These are phyloP conservation scores for Drosophila nikananu DNA, from an alignment of 1,140 invertebrate species.

Conservation along the genomic window DNA sequence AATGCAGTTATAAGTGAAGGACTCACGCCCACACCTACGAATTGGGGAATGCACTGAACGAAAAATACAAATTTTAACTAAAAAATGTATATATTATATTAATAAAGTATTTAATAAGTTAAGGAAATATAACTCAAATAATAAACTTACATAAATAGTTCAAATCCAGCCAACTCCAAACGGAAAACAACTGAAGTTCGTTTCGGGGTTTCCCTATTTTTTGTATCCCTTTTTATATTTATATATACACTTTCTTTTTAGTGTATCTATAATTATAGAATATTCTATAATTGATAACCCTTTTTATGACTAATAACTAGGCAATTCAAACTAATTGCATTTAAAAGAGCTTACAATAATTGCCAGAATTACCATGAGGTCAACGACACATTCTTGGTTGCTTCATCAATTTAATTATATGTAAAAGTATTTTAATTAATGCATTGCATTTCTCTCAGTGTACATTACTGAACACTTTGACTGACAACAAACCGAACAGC, in stretches of 20 bases:
- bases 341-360: neutral
- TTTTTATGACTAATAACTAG: no score
- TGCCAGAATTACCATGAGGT: neutral
- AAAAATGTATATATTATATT: neutral
- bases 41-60: neutral
- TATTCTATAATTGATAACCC: neutral
- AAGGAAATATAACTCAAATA: neutral
- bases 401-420: neutral
- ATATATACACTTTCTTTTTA: neutral
- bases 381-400: neutral
- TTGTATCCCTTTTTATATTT: neutral
- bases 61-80: neutral
- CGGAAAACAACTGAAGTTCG: neutral
- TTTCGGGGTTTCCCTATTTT: neutral
- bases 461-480: conserved; percentile 65
- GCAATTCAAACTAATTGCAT: neutral
- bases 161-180: neutral
- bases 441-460: neutral
- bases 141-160: neutral
- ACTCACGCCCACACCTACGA: conserved; percentile 30
- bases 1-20: conserved; percentile 70
- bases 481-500: conserved; percentile 74
- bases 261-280: neutral
- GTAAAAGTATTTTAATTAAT: neutral
- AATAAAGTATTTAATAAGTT: no score